These are phyloP conservation scores for Amaurobius ferox DNA, from an alignment of 2,888 invertebrate species.

Conservation along the genomic window DNA sequence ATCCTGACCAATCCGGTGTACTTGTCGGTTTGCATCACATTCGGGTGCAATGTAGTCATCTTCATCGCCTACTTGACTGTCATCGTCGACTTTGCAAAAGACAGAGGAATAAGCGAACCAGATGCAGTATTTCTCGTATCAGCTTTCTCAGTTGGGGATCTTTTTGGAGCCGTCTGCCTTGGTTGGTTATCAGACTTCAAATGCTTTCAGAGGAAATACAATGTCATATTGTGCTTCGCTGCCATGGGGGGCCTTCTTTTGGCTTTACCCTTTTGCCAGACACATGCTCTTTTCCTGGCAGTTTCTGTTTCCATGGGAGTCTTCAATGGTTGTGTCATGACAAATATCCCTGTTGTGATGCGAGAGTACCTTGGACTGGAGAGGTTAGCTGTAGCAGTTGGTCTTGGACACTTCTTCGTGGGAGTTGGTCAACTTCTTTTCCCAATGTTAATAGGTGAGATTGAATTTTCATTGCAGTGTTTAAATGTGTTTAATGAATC, in stretches of 20 bases:
- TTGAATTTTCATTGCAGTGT: not conserved
- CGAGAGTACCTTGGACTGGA: constrained; percentile 73
- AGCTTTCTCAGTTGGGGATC: constrained; percentile 72
- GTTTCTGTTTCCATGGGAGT: constrained; percentile 71
- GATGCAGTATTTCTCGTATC: constrained; percentile 72
- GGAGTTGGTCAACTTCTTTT: constrained; percentile 63
- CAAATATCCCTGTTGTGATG: constrained; percentile 73
- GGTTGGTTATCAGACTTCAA: constrained; percentile 73
- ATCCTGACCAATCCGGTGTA: constrained; percentile 60
- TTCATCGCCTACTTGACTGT: constrained; percentile 64
- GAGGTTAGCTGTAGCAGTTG: constrained; percentile 72
- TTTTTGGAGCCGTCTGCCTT: constrained; percentile 70
- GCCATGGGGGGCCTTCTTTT: constrained; percentile 69
- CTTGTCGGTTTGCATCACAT: constrained; percentile 59
- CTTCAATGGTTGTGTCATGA: constrained; percentile 73
- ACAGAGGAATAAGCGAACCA: constrained; percentile 48
- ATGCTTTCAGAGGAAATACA: constrained; percentile 60
- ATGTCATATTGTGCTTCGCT: constrained; percentile 59
- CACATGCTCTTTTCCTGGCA: constrained; percentile 49
- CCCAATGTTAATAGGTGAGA: constrained; percentile 67
- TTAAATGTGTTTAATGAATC: too few relatives aligned
- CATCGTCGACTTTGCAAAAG: constrained; percentile 68
- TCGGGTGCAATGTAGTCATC: constrained; percentile 68
- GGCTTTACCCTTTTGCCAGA: constrained; percentile 45
- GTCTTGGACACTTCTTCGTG: constrained; percentile 71